Evolutionary conservation across 2,113 vertebrate genomes (phyloP).

Genomic region (Neogale vison): DNA sequence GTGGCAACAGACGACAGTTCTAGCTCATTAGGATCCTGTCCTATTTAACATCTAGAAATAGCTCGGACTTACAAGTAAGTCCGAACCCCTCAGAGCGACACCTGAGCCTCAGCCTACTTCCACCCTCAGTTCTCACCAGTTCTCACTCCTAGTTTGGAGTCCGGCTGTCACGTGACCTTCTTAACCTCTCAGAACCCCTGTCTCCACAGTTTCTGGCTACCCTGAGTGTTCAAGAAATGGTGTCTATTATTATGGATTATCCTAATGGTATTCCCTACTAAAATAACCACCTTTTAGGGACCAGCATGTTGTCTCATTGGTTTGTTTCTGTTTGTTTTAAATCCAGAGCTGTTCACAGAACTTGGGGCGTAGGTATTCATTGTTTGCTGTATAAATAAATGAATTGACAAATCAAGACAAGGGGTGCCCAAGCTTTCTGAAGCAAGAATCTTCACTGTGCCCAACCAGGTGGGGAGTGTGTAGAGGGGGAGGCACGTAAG

Average conservation of each 20-base stretch:
- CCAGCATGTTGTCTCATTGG: background rate
- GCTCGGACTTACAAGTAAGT: background rate
- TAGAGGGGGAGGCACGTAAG: background rate
- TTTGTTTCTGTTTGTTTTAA: background rate
- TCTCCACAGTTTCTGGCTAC: background rate
- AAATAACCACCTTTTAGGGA: constrained; percentile 25
- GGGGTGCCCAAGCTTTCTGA: background rate
- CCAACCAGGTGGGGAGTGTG: background rate
- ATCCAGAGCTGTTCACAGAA: background rate
- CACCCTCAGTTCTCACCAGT: background rate
- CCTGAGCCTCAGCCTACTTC: background rate
- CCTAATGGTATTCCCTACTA: background rate
- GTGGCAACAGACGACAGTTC: background rate
- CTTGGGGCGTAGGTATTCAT: background rate
- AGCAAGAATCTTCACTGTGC: background rate
- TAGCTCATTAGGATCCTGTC: background rate
- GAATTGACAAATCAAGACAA: background rate
- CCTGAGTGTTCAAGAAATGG: background rate
- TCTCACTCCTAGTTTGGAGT: constrained; percentile 8
- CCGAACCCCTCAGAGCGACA: background rate
- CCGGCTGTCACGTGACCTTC: background rate
- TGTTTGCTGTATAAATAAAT: constrained; percentile 34
- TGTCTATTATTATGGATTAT: background rate
- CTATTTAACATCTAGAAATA: background rate
- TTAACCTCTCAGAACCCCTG: background rate